Evolutionary conservation across 2,113 vertebrate genomes (phyloP), one percentile per base, ranked within the genome.

Genomic region (Myrmecophaga tridactyla): DNA sequence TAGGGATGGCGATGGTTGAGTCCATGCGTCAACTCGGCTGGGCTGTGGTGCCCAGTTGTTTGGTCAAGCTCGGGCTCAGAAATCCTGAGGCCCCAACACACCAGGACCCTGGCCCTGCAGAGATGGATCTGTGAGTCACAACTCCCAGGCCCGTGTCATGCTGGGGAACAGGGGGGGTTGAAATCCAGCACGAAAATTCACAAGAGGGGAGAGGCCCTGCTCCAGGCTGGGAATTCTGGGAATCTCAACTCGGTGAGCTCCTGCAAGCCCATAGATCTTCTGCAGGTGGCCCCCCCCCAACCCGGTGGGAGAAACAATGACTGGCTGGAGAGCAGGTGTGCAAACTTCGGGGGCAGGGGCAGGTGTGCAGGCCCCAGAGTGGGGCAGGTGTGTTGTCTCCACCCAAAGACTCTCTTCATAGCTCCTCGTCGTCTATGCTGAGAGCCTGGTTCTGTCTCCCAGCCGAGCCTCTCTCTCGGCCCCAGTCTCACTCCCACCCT

Each of bases 151-250:
- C 56, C 43, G n/a, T 11, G 15, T 43, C 90, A 23, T 25, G 4
- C 11, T 12, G 9, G 20, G 43, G 51, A 36, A 11, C 25, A 2
- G 7, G n/a, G 0, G 10, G 60, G 4, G 8, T 17, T 77, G 29
- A 65, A 77, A 20, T 13, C 41, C 56, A 39, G 36, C 21, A 3
- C 14, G 48, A 83, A 81, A 62, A 51, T 15, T 31, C 18, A 21
- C 18, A 53, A 43, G 27, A 58, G 7, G 10, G 7, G 25, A 48
- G 10, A 36, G 27, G 6, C 14, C 6, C 31, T 53, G 4, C 27
- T 48, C 36, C 8, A 29, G 25, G 48, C 41, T 7, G 29, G 87
- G 76, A 21, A 17, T 31, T 23, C 15, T 21, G 18, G 56, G 75
- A 25, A 41, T 27, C 36, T 29, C 56, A 36, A 56, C 53, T 56